Evolutionary conservation across 2,113 vertebrate genomes (phyloP), one percentile per base, ranked within the genome.

Genomic region (Chaetodon auriga): DNA sequence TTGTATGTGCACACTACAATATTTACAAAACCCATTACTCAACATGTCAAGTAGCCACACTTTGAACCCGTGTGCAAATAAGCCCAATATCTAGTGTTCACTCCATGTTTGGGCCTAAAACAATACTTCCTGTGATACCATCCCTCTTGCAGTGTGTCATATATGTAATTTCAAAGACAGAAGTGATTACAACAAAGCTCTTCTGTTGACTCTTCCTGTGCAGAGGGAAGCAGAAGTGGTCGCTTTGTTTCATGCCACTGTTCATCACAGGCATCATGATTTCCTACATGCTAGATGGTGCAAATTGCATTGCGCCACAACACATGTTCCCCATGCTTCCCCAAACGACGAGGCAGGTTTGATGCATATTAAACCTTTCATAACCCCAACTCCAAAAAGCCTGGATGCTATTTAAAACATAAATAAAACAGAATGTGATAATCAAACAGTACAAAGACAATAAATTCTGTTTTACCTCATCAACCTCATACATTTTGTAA

Each of bases 171-270:
- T 84, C 41, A 91, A 86, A 89, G 75, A 91, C 81, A 91, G 85
- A 92, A 92, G 83, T 90, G 86, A 87, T 83, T 78, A 87, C 80
- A 88, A 85, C 70, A 90, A 90, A 88, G 78, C 81, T 71, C 12
- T 61, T 87, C 51, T 82, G 66, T 82, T 61, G 84, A 76, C 74
- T 90, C 75, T 85, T 90, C 85, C 68, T 76, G 83, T 80, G 55
- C 62, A 83, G 68, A 51, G 63, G 79, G 84, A 92, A 93, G 90
- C 88, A 92, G 91, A 93, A 94, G 93, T 93, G 91, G 89, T 88
- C 6, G 68, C 64, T 87, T 49, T 75, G 78, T 89, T 92, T 86
- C 80, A 84, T 83, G 68, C 78, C 70, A 80, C 43, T 23, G 73
- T 66, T 81, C 72, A 87, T 92, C 57, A 83, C 61, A 89, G 53